phyloP scores from a whole-genome alignment of 2,888 invertebrate species.

The Julus scanicus region DNA sequence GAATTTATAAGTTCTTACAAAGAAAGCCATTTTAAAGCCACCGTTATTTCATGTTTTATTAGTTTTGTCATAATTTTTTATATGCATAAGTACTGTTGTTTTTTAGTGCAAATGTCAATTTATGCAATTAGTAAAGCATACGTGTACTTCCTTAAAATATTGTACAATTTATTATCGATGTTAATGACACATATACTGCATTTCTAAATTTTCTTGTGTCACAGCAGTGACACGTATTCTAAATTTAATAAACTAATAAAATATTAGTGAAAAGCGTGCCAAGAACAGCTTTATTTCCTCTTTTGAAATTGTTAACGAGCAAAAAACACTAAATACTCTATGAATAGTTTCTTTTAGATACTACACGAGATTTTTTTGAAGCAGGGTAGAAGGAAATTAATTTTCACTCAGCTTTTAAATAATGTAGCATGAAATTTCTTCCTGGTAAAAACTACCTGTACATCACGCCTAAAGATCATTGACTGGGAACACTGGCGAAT shows the following conservation, averaged over 20 bases:
- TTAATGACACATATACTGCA: background rate
- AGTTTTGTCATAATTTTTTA: background rate
- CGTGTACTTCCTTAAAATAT: background rate
- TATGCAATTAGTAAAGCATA: background rate
- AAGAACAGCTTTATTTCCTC: conserved; percentile 15
- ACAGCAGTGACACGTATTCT: background rate
- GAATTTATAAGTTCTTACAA: no score
- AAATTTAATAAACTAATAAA: background rate
- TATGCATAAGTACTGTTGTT: no score
- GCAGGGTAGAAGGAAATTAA: background rate
- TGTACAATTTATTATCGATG: background rate
- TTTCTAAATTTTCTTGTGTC: background rate
- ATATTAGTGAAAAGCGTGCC: background rate
- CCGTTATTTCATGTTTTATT: background rate
- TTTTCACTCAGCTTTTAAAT: background rate
- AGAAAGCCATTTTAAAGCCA: no score
- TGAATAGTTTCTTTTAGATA: background rate
- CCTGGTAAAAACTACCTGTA: background rate
- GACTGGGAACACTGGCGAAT: background rate
- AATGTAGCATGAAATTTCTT: background rate
- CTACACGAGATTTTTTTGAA: background rate
- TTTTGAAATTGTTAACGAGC: background rate
- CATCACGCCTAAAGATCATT: conserved; percentile 17
- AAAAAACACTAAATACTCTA: background rate
- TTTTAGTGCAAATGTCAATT: background rate